phyloP scores from a whole-genome alignment of 2,888 invertebrate genomes.

The Plebejus argus region DNA sequence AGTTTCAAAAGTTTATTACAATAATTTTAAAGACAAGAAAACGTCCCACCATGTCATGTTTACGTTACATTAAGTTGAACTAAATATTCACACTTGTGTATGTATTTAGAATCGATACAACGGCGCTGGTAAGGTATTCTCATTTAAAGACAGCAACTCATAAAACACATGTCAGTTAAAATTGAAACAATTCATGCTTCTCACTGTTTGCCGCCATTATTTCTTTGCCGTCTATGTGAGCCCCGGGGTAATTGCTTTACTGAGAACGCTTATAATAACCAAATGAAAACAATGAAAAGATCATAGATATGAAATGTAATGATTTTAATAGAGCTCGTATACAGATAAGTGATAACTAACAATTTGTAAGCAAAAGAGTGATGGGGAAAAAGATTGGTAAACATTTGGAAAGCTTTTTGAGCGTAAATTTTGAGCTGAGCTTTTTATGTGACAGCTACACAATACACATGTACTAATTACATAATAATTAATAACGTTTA shows the following conservation, averaged over 20 bases:
- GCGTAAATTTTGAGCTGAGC: background rate
- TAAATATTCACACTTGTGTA: too few relatives aligned
- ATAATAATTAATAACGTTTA: background rate
- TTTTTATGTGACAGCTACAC: background rate
- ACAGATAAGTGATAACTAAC: too few relatives aligned
- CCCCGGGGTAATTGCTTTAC: conserved; percentile 21
- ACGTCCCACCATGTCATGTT: too few relatives aligned
- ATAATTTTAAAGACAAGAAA: too few relatives aligned
- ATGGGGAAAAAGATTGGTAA: background rate
- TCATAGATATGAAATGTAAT: conserved; percentile 11
- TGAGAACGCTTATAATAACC: conserved; percentile 22
- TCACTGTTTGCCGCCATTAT: conserved; percentile 15
- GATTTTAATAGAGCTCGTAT: conserved; percentile 17
- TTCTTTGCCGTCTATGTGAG: conserved; percentile 19
- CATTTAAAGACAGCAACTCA: background rate
- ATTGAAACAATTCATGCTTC: background rate
- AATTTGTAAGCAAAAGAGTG: background rate
- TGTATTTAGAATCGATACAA: too few relatives aligned
- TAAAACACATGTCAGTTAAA: conserved; percentile 5
- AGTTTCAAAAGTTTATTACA: too few relatives aligned
- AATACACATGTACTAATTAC: too few relatives aligned
- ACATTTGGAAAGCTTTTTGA: background rate
- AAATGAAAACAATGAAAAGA: conserved; percentile 27
- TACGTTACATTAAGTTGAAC: too few relatives aligned
- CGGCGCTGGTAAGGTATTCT: too few relatives aligned